phyloP scores from a whole-genome alignment of 2,797 vertebrate genomes.

The Australoheros facetus region DNA sequence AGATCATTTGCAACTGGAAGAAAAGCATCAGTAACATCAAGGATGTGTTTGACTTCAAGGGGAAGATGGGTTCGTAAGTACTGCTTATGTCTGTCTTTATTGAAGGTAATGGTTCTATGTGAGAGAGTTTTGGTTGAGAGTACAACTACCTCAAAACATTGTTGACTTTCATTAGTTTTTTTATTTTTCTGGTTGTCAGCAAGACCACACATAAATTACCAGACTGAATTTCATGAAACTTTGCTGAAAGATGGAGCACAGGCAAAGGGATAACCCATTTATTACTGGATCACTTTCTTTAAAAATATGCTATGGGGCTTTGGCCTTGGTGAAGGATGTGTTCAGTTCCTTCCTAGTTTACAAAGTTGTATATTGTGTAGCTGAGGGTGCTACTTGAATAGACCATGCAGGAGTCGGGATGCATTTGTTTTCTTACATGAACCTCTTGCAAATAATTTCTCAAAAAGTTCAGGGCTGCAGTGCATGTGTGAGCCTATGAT shows the following conservation, averaged over 20 bases:
- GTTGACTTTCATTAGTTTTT: not conserved
- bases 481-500: not conserved
- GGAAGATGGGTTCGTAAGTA: slow-evolving; percentile 94
- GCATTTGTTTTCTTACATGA: not conserved
- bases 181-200: not conserved
- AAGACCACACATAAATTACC: not conserved
- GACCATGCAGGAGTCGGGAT: not conserved
- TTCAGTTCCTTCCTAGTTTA: not conserved
- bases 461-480: not conserved
- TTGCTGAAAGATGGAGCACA: too few species aligned
- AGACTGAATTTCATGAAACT: not conserved
- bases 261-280: not conserved
- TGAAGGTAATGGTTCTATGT: not conserved
- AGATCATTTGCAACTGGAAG: slow-evolving; percentile 90
- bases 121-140: not conserved
- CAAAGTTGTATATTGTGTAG: not conserved
- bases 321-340: not conserved
- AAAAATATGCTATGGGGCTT: not conserved
- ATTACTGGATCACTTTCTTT: not conserved
- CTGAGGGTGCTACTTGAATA: too few species aligned
- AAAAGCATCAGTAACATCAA: slow-evolving; percentile 91
- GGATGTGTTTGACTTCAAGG: slow-evolving; percentile 92
- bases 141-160: too few species aligned
- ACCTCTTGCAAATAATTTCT: not conserved
- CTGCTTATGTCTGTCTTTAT: not conserved